Evolutionary conservation across 2,888 invertebrate genomes (phyloP), one percentile per base, ranked within the genome.

Genomic region (Diadegma fenestrale): DNA sequence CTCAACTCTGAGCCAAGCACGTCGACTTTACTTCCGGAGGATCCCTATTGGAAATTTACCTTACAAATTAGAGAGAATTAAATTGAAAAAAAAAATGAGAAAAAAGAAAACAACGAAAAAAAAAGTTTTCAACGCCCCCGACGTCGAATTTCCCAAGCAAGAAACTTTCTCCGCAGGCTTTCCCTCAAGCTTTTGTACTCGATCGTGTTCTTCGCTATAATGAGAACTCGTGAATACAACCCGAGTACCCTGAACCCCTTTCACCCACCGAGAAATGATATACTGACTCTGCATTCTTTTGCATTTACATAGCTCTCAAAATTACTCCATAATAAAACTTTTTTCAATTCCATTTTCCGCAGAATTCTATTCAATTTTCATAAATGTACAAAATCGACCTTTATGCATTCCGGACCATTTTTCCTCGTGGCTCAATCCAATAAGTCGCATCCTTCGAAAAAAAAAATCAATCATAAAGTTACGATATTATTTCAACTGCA

Each of bases 51-150:
- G 91, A 92, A 92, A 93, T 92, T 93, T 92, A 92, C 92, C 92
- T 92, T 92, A 91, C 92, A 92, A 92, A 93, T 93, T 93, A 92
- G 89, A 91, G 92, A 90, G 90, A 92, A 92, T 92, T 92, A 92
- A 92, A 93, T 92, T 92, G 91, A 91, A 92, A 92, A 92, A 92
- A 89, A 64, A 33, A 64, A 5, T 12, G 30, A 73, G 41, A 22
- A 58, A 37, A 72, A 72, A 54, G 22, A 58, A 58, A 37, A 61
- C 14, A 12, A 68, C 33, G 30, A 30, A 41, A 75, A 58, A 68
- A 51, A 69, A 68, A 43, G 30, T 80, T 80, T 66, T 48, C 80
- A 64, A 51, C 51, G 85, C 85, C 86, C 87, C 85, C 30, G 69
- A 37, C 71, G 80, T 82, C 78, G 80, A 88, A 89, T 89, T 89